Evolutionary conservation across 92 coral and sea anemone species (phyloP), one percentile per base, ranked within the genome.

Genomic region (Siderastrea radians): DNA sequence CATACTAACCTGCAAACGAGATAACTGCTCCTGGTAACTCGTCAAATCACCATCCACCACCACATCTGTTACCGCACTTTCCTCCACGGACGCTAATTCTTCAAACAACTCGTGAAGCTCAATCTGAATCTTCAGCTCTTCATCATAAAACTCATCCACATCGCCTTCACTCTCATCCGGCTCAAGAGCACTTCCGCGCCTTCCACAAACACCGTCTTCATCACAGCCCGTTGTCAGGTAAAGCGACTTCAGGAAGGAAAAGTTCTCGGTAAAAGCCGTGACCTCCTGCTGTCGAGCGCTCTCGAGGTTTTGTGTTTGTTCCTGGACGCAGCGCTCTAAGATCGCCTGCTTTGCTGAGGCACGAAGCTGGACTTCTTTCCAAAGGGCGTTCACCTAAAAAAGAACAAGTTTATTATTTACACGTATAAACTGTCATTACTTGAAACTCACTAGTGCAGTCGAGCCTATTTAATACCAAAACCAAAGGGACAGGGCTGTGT

Each of bases 41-140:
- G 80, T 77, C 91, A 92, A 74, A 79, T 98, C 98, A 64, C 98
- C 86, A 60, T 92, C 95, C 4, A 86, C 84, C 53, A 88, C 84
- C 81, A 92, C 92, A 49, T 88, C 94, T 5, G 93, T 79, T 73
- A 88, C 95, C 55, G 94, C 94, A n/a, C 75, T 86, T 46, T 98
- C 98, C 88, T 98, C 99, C 12, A 93, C 89, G 45, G 89, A 84
- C 44, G 98, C 98, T 60, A 98, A 89, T 73, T 92, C 98, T 84
- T 98, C 99, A 83, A 94, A 92, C 86, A 98, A 72, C 87, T 94
- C 95, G 81, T 98, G 99, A 63, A 98, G 87, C 68, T 93, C 94
- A 14, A 96, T 89, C 82, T 98, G 99, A 65, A 92, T 84, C 77
- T 86, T 90, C 19, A 97, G 86, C 75, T 87, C 92, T 75, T 95